Base-by-base conservation (phyloP, 2,888 invertebrate species). In the Parapristionchus giblindavisi region DNA sequence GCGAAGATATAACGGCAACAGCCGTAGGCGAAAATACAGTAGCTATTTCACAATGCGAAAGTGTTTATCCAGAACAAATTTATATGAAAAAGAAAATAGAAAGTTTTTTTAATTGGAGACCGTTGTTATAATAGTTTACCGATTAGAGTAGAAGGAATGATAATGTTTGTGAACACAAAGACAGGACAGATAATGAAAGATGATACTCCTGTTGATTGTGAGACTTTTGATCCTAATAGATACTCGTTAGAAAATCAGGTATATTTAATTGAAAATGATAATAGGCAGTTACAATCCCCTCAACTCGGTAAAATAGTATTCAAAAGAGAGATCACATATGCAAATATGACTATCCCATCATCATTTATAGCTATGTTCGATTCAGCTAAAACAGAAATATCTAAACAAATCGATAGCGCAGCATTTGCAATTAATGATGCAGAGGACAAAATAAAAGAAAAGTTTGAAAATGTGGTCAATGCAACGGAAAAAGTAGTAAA, bases 121-220 rank as follows among this genome's bases (percentile, higher is more conserved):
- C n/a, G n/a, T n/a, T n/a, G n/a, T n/a, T n/a, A n/a, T 17, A 3
- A 58, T 34, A 58, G 32, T 32, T 21, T 58, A 58, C 14, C 51
- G 3, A 14, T 51, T 6, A 24, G 21, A 21, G 51, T 51, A 51
- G 51, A 51, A 6, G 51, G 51, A 11, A 51, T 4, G 14, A 11
- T 14, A 51, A 24, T 24, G 3, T 51, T 51, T 24, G 51, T 51
- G 14, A 51, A 51, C 21, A 51, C 24, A 51, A 24, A 51, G 24
- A 58, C 58, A 8, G 58, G 58, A 58, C 32, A 58, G 21, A 34
- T 58, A 3, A 58, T 58, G 58, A 8, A 58, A 3, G 34, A 58
- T 32, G 58, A 58, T n/a, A 32, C 32, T 32, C n/a, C 58, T 17
- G 27, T 58, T n/a, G 58, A 58, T 21, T 58, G 58, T 32, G 1